These are phyloP conservation scores for Riptortus pedestris DNA, from an alignment of 1,140 invertebrate species.

Conservation along the genomic window DNA sequence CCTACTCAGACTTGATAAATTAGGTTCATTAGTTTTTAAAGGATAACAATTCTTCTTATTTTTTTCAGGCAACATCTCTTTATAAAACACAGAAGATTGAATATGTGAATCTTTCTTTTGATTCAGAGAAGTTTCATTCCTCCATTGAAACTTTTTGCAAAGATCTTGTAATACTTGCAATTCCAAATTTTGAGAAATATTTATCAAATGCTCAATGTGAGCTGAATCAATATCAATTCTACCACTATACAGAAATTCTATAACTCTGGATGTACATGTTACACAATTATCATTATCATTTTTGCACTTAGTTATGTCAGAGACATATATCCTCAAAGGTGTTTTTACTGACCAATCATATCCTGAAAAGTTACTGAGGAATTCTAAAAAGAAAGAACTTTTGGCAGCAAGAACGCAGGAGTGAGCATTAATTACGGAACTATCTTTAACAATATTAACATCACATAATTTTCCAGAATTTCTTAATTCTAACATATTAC, in stretches of 20 bases:
- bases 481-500: not conserved
- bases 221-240: not conserved
- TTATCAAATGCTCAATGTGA: conserved; percentile 16
- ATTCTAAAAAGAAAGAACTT: conserved; percentile 16
- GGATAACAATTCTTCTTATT: not conserved
- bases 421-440: not conserved
- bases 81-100: not conserved
- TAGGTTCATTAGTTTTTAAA: not conserved
- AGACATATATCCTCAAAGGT: conserved; percentile 14
- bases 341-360: conserved; percentile 20
- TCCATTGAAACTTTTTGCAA: not conserved
- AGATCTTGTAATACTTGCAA: not conserved
- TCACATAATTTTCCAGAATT: conserved; percentile 15
- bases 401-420: conserved; percentile 19
- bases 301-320: conserved; percentile 15
- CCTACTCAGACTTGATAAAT: not conserved
- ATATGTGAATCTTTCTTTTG: not conserved
- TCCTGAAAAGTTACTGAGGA: not conserved
- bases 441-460: conserved; percentile 11
- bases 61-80: not conserved
- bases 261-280: conserved; percentile 5
- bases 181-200: conserved; percentile 8
- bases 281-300: conserved; percentile 17
- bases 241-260: conserved; percentile 22
- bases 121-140: not conserved